Evolutionary conservation across 2,888 invertebrate species (phyloP).

Genomic region (Drosophila pegasa): DNA sequence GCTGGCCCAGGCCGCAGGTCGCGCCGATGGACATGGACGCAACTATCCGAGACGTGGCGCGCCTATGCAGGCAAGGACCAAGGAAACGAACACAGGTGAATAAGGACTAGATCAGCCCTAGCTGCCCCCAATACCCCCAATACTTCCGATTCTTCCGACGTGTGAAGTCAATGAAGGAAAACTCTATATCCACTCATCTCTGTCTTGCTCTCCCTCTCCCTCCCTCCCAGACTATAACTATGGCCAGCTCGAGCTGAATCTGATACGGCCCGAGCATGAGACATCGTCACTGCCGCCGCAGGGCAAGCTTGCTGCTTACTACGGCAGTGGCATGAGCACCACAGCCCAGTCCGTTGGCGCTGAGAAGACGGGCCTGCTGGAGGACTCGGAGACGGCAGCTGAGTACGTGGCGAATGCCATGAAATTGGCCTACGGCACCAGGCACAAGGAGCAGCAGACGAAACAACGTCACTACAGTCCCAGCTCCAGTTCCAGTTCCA

Average conservation of each 20-base stretch:
- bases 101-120: too few species aligned
- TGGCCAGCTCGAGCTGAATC: conserved; percentile 81
- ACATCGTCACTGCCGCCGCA: conserved; percentile 47
- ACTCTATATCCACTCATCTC: too few species aligned
- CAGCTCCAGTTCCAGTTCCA: conserved; percentile 23
- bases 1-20: conserved; percentile 77
- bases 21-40: conserved; percentile 65
- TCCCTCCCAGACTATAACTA: conserved; percentile 65
- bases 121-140: too few species aligned
- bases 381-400: conserved; percentile 82
- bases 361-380: conserved; percentile 56
- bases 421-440: conserved; percentile 79
- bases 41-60: conserved; percentile 58
- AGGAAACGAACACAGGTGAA: conserved; percentile 55
- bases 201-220: not conserved
- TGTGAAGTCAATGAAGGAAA: too few species aligned
- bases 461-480: conserved; percentile 42
- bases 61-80: conserved; percentile 50
- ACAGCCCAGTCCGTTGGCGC: conserved; percentile 38
- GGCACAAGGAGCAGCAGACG: conserved; percentile 61
- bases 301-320: conserved; percentile 46
- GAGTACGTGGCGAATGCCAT: conserved; percentile 84
- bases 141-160: too few species aligned
- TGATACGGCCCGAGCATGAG: conserved; percentile 79
- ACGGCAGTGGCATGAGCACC: conserved; percentile 44